These are phyloP conservation scores for Tipula helvola DNA, from an alignment of 2,888 invertebrate genomes.

Conservation along the genomic window DNA sequence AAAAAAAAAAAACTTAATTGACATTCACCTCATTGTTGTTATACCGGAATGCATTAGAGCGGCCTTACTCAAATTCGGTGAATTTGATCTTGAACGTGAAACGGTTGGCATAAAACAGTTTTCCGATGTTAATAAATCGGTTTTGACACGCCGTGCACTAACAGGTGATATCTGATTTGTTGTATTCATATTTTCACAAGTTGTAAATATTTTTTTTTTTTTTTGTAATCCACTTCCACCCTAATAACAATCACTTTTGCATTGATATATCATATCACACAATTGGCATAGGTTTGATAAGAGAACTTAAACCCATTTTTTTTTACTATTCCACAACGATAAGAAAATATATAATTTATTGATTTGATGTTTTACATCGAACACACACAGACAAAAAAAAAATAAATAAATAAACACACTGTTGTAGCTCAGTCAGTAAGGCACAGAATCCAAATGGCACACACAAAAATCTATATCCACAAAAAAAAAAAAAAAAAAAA, in stretches of 20 bases:
- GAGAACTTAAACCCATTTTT: background rate
- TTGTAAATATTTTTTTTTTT: background rate
- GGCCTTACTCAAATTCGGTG: slow-evolving; percentile 13
- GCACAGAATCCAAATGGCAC: background rate
- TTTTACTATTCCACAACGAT: background rate
- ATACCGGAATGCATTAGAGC: background rate
- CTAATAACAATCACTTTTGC: background rate
- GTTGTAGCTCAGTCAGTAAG: background rate
- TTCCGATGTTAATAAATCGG: slow-evolving; percentile 34
- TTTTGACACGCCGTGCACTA: slow-evolving; percentile 32
- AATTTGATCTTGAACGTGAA: slow-evolving; percentile 19
- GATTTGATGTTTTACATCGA: background rate
- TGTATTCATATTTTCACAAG: background rate
- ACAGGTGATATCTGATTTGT: slow-evolving; percentile 23
- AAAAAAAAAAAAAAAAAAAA: background rate
- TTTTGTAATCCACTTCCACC: background rate
- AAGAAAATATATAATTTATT: background rate
- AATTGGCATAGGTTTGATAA: slow-evolving; percentile 6
- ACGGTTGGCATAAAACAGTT: slow-evolving; percentile 26
- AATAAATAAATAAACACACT: background rate
- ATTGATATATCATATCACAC: background rate
- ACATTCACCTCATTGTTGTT: background rate
- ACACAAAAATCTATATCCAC: background rate
- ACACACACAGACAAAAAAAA: background rate
- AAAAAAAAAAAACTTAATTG: background rate